These are phyloP conservation scores for Lepus europaeus DNA, from an alignment of 2,113 vertebrate species.

Conservation along the genomic window DNA sequence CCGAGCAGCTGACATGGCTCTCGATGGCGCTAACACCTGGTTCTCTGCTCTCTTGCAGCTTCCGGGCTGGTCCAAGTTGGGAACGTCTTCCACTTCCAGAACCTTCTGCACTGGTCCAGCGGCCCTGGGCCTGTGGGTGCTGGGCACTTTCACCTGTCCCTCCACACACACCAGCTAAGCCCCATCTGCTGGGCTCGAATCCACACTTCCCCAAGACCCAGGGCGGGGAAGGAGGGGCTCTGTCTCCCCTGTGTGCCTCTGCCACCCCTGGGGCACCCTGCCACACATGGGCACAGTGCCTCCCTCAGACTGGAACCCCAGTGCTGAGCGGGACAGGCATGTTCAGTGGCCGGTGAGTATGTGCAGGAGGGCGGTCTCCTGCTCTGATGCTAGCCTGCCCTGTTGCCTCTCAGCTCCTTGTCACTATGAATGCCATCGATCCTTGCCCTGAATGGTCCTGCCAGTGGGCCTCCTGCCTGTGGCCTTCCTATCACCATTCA, in stretches of 20 bases:
- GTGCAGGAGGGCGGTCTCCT: neutral
- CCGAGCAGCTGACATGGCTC: too few relatives aligned
- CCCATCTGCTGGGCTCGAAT: too few relatives aligned
- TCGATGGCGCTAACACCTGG: neutral
- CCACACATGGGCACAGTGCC: too few relatives aligned
- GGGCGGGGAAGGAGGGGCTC: neutral
- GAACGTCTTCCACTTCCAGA: neutral
- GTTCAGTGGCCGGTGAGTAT: neutral
- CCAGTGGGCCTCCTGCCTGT: neutral
- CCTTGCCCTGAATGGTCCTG: neutral
- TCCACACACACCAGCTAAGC: neutral
- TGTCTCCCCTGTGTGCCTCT: neutral
- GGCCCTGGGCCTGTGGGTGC: fast-evolving
- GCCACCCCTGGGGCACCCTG: neutral
- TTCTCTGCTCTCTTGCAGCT: neutral
- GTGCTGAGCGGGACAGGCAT: neutral
- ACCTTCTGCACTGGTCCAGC: neutral
- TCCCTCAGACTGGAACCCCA: neutral
- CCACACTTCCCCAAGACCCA: neutral
- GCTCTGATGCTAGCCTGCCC: neutral
- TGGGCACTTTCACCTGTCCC: neutral
- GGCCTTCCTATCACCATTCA: neutral
- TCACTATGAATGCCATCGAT: neutral
- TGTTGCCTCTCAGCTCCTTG: neutral
- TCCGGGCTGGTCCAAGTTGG: neutral